phyloP scores from a whole-genome alignment of 2,797 vertebrate genomes.

The Rhinogobio ventralis region DNA sequence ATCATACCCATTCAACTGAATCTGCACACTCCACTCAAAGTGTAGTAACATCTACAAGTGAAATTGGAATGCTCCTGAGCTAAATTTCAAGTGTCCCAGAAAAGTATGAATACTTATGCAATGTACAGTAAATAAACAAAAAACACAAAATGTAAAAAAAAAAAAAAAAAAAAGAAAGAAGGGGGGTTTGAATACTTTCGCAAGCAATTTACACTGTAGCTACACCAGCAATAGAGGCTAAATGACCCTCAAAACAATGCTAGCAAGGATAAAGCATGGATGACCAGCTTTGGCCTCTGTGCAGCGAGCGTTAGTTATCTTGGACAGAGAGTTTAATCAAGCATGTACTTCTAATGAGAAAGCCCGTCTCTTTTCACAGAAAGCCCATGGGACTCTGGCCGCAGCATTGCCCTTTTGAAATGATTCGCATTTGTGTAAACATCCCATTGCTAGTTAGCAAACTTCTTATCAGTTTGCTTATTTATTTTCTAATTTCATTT shows the following conservation, averaged over 20 bases:
- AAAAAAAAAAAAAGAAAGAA: too few species aligned
- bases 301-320: neutral
- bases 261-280: constrained; percentile 6
- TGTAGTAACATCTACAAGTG: too few species aligned
- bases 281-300: neutral
- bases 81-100: too few species aligned
- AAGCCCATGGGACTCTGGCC: constrained; percentile 16
- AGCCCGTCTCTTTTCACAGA: constrained; percentile 35
- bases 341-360: constrained; percentile 1
- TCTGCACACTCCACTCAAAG: too few species aligned
- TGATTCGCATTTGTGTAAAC: constrained; percentile 72
- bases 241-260: constrained; percentile 8
- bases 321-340: constrained; percentile 31
- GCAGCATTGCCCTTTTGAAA: constrained; percentile 27
- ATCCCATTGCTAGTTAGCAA: constrained; percentile 65
- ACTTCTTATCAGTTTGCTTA: constrained; percentile 67
- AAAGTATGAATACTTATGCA: too few species aligned
- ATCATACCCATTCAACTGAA: too few species aligned
- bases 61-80: too few species aligned
- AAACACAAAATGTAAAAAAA: too few species aligned
- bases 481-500: constrained; percentile 65
- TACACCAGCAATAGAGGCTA: neutral
- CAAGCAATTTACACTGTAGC: neutral
- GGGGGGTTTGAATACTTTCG: too few species aligned
- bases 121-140: too few species aligned